Conservation (phyloP, 2,113 vertebrate genomes). For the Dromas ardeola region DNA sequence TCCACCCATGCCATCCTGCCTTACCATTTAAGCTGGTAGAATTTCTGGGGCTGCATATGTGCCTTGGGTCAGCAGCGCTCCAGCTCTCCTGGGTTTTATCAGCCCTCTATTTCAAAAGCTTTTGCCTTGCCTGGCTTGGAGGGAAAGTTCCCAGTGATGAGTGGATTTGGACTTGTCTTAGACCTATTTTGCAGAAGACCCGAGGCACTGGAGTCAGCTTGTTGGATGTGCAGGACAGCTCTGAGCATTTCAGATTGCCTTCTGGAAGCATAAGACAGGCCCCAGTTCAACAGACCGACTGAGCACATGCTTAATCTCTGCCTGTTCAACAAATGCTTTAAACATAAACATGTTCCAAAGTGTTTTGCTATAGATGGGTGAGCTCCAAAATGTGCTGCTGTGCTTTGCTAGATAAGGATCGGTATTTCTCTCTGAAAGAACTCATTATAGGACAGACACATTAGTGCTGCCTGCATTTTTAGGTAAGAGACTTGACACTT, state of each 20-base stretch:
- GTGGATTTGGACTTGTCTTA: neutral
- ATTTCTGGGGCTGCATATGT: neutral
- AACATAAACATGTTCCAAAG: neutral
- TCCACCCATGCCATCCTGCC: neutral
- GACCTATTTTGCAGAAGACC: neutral
- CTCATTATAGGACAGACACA: neutral
- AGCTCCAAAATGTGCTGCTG: constrained; percentile 12
- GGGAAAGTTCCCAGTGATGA: neutral
- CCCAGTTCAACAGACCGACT: neutral
- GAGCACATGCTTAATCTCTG: neutral
- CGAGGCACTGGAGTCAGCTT: rapidly evolving
- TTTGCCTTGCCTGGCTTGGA: neutral
- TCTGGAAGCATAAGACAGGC: neutral
- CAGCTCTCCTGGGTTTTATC: neutral
- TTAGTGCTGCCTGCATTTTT: neutral
- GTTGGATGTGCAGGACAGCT: neutral
- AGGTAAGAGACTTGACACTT: neutral
- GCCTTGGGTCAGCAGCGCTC: neutral
- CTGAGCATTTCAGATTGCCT: neutral
- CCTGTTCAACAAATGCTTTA: neutral
- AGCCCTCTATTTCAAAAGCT: neutral
- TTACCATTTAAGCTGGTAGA: neutral
- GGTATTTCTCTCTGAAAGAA: neutral
- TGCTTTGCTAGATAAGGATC: neutral
- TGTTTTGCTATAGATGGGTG: neutral